Evolutionary conservation across 2,888 invertebrate species (phyloP), one percentile per base, ranked within the genome.

Genomic region (Glaucopsyche alexis): DNA sequence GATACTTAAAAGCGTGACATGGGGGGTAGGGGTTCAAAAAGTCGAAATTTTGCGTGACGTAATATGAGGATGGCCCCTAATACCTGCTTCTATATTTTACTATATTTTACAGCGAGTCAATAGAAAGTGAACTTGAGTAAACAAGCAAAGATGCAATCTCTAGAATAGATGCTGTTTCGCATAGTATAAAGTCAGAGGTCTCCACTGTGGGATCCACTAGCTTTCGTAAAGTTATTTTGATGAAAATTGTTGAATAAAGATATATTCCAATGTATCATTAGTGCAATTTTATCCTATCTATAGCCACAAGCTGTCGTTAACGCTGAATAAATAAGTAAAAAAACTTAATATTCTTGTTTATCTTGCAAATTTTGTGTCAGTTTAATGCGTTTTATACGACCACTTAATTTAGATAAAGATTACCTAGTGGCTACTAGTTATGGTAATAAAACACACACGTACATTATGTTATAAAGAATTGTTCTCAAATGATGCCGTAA

Each of bases 311-410:
- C 60, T 38, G 60, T 60, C 60, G 60, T 60, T 60, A 60, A 14
- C 29, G 16, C 29, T 38, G 60, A 8, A 55, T 55, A 19, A 19
- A 55, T 55, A 55, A 42, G 29, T 29, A 42, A 42, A 38, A 60
- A 60, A 60, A 60, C 60, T 11, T 19, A 9, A 19, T 60, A 60
- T 29, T 38, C 29, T 38, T 29, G 60, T 60, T 60, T 60, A 60
- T 60, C 60, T 60, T 60, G 60, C 60, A 38, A 60, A 60, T 38
- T 60, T 60, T 14, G 60, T 60, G 60, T 60, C 60, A 60, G 60
- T 60, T 60, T 60, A 60, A 60, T 38, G 60, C 60, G 60, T 60
- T 60, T 60, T 60, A 60, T 60, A 60, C 60, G 38, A 60, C 29
- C 60, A 38, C 60, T 60, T 60, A 55, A 55, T 55, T 55, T 19